Conservation (phyloP, 1,140 invertebrate species). For the Drosophila nigrodunni region DNA sequence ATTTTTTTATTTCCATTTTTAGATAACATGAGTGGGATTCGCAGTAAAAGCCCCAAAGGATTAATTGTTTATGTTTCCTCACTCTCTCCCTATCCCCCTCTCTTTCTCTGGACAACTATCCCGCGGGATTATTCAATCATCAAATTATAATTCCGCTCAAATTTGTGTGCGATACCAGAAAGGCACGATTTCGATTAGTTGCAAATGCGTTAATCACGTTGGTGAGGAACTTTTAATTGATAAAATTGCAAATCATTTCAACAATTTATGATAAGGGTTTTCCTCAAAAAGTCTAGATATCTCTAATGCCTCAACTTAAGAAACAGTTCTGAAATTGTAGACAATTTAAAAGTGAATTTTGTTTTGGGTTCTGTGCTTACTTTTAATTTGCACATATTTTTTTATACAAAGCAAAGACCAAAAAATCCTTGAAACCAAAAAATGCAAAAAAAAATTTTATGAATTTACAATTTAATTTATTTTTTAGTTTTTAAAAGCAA, state of each 20-base stretch:
- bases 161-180: slow-evolving; percentile 12
- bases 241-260: slow-evolving; percentile 1
- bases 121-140: slow-evolving; percentile 25
- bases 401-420: too few species aligned
- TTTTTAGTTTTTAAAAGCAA: too few species aligned
- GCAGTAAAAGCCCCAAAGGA: slow-evolving; percentile 25
- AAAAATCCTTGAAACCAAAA: too few species aligned
- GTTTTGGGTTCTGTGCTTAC: too few species aligned
- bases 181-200: slow-evolving; percentile 2
- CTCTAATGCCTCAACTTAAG: too few species aligned
- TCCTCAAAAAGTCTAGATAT: neutral
- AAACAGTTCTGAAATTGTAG: too few species aligned
- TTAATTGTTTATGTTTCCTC: slow-evolving; percentile 21
- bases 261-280: slow-evolving; percentile 5
- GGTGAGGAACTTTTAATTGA: slow-evolving; percentile 18
- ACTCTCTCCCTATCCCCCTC: neutral
- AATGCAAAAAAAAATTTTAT: too few species aligned
- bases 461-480: too few species aligned
- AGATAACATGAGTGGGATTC: slow-evolving; percentile 28
- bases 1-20: slow-evolving; percentile 2
- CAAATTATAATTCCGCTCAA: slow-evolving; percentile 24
- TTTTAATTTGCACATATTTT: too few species aligned
- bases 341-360: too few species aligned
- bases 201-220: slow-evolving; percentile 8
- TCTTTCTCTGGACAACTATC: neutral